Base-by-base conservation (phyloP, 2,113 vertebrate species). In the Capreolus pygargus region DNA sequence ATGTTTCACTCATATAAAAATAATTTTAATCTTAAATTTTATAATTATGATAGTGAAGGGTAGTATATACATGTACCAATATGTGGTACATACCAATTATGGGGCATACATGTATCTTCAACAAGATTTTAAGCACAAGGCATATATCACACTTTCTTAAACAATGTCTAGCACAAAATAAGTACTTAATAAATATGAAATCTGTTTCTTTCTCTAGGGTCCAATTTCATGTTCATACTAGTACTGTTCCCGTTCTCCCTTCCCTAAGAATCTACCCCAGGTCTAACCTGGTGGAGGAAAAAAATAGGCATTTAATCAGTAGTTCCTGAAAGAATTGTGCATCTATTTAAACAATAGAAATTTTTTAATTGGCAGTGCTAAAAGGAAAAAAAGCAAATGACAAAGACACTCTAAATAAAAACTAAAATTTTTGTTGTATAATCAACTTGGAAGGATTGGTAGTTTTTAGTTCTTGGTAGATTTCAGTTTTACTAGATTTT, bases 371-470 rank as follows among this genome's bases (percentile, higher is more conserved):
- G 60, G 7, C 19, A 6, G 6, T 67, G 36, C 5, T 91, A 33
- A 93, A 93, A 28, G 1, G 3, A 13, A 28, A 52, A 74, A 60
- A 91, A 79, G 39, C 30, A 84, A 96, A 70, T 7, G 4, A 85
- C 14, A 61, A 84, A 82, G 52, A 82, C 88, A 83, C 2, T 45
- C 45, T 70, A 82, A 90, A 33, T 89, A 81, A 91, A 91, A 79
- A 60, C 10, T 64, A 5, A 52, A 91, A 91, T 82, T 98, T 98
- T 98, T 98, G 94, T 96, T 98, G 93, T 50, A 97, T 93, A 86
- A 97, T 95, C 96, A 98, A 84, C 61, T 96, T 95, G 74, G 94
- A 98, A 97, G 98, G 94, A 97, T 98, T 98, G 85, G 39, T 94
- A 84, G 98, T 98, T 94, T 98, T 95, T 81, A 97, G 0, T 97